These are phyloP conservation scores for Muschampia plurimacula DNA, from an alignment of 2,888 invertebrate species.

Conservation along the genomic window DNA sequence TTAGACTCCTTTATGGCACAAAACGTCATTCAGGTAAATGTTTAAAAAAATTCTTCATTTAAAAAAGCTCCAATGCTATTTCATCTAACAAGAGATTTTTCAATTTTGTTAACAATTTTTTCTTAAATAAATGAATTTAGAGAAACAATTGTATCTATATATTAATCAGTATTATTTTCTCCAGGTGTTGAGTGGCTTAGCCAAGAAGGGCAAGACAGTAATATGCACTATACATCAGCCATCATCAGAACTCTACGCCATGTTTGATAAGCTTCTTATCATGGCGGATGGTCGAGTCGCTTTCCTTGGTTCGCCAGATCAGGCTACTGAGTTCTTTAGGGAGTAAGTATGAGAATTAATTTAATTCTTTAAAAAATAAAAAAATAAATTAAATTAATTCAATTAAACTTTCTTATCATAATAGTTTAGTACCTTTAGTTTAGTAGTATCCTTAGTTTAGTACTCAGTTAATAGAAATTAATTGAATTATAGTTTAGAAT, in stretches of 20 bases:
- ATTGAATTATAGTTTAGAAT: too few relatives aligned
- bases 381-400: too few relatives aligned
- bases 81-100: too few relatives aligned
- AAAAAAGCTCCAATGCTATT: too few relatives aligned
- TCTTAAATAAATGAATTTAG: too few relatives aligned
- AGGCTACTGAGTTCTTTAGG: slow-evolving; percentile 92
- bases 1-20: slow-evolving; percentile 98
- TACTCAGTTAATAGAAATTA: too few relatives aligned
- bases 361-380: too few relatives aligned
- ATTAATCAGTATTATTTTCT: background rate
- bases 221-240: slow-evolving; percentile 98
- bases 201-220: slow-evolving; percentile 94
- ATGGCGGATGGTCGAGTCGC: slow-evolving; percentile 97
- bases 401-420: too few relatives aligned
- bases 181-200: slow-evolving; percentile 88
- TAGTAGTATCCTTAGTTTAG: too few relatives aligned
- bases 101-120: background rate
- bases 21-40: slow-evolving; percentile 92
- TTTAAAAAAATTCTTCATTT: background rate
- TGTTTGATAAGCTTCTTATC: slow-evolving; percentile 95
- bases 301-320: slow-evolving; percentile 92
- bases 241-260: slow-evolving; percentile 94
- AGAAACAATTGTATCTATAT: too few relatives aligned
- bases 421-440: too few relatives aligned
- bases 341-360: slow-evolving; percentile 84